Evolutionary conservation across 2,113 vertebrate species (phyloP).

Genomic region (Lucifuga dentata): DNA sequence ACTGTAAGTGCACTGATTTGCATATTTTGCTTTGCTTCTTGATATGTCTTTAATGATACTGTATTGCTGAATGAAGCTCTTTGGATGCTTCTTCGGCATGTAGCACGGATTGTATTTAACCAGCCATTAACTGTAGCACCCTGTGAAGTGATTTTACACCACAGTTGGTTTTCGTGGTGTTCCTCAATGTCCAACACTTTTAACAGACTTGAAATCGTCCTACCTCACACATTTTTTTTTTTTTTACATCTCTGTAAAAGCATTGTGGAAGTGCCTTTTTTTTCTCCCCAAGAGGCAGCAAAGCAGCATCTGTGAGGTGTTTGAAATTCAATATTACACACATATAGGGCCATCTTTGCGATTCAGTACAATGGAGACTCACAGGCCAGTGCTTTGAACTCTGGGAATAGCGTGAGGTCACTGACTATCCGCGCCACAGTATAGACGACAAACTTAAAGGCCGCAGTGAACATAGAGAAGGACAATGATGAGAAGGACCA

Average conservation of each 20-base stretch:
- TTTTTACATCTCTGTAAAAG: constrained; percentile 32
- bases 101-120: constrained; percentile 33
- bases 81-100: constrained; percentile 36
- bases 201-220: constrained; percentile 33
- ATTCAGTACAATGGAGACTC: constrained; percentile 65
- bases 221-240: constrained; percentile 15
- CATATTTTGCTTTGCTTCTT: constrained; percentile 73
- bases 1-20: constrained; percentile 79
- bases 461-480: constrained; percentile 69
- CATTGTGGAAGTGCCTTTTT: background rate
- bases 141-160: constrained; percentile 26
- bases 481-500: constrained; percentile 77
- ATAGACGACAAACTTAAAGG: constrained; percentile 77
- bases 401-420: constrained; percentile 73
- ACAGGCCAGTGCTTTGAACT: constrained; percentile 73
- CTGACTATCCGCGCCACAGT: constrained; percentile 63
- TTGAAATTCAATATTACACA: constrained; percentile 66
- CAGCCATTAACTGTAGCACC: constrained; percentile 18
- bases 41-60: constrained; percentile 78
- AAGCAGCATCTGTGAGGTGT: constrained; percentile 39
- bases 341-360: constrained; percentile 60
- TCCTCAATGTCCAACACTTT: constrained; percentile 4
- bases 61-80: constrained; percentile 57
- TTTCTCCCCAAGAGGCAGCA: constrained; percentile 19
- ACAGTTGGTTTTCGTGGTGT: constrained; percentile 15